A percentile compares a stretch with the other conserved stretches of the same genome.
phyloP scores from a whole-genome alignment of 1,140 invertebrate species.

The Mycetomoellerius zeteki region DNA sequence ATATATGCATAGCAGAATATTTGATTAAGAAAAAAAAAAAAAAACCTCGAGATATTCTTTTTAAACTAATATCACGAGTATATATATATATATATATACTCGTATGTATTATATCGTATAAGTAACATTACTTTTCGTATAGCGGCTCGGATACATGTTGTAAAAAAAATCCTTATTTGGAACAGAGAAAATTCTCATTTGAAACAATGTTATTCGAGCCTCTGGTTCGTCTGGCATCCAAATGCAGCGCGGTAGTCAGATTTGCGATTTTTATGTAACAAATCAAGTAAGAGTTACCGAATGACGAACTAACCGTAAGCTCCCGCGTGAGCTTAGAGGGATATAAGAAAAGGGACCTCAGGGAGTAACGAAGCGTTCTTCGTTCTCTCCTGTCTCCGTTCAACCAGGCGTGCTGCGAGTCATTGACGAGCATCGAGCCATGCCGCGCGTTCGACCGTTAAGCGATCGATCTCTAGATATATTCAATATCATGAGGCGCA shows the following conservation, averaged over 20 bases:
- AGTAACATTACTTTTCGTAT: constrained; percentile 23
- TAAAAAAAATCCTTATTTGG: constrained; percentile 4
- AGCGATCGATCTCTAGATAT: constrained; percentile 77
- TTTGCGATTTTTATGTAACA: constrained; percentile 50
- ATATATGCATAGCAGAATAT: background rate
- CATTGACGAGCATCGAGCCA: constrained; percentile 79
- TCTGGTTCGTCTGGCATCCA: constrained; percentile 12
- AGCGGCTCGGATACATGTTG: background rate
- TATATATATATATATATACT: no score
- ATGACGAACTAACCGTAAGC: constrained; percentile 39
- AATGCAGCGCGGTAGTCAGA: constrained; percentile 41
- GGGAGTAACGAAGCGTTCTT: constrained; percentile 76
- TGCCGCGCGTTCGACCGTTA: constrained; percentile 81
- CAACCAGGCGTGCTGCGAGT: constrained; percentile 66
- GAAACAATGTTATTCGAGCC: background rate
- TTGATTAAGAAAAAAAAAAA: background rate
- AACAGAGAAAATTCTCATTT: constrained; percentile 23
- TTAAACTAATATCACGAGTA: background rate
- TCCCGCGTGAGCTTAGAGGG: constrained; percentile 1
- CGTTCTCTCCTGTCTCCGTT: constrained; percentile 62
- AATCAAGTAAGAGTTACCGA: constrained; percentile 33
- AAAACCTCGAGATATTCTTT: no score
- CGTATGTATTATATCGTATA: no score
- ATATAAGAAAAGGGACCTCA: constrained; percentile 71
- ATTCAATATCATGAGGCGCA: constrained; percentile 74